phyloP scores from a whole-genome alignment of 2,888 invertebrate species.

The Anarsia innoxiella region DNA sequence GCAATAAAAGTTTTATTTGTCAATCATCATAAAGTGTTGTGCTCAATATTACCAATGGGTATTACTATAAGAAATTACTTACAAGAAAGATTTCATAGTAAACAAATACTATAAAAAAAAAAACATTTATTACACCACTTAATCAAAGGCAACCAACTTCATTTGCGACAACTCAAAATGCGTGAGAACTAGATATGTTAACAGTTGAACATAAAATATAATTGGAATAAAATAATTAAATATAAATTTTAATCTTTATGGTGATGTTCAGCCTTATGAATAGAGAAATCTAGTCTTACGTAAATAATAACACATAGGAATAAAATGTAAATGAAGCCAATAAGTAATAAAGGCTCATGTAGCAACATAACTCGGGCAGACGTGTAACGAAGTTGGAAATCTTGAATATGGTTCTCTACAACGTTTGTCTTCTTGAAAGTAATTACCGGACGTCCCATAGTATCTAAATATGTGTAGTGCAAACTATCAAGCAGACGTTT shows the following conservation, averaged over 20 bases:
- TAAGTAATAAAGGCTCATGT: conserved; percentile 94
- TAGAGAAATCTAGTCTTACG: conserved; percentile 96
- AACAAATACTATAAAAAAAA: too few relatives aligned
- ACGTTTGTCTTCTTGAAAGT: conserved; percentile 87
- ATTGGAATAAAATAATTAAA: conserved; percentile 23
- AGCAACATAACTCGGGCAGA: conserved; percentile 91
- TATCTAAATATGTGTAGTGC: conserved; percentile 96
- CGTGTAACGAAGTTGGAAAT: conserved; percentile 91
- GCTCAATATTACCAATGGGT: background rate
- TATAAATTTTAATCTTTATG: conserved; percentile 65
- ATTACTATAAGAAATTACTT: conserved; percentile 11
- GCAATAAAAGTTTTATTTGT: background rate
- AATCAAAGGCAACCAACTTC: conserved; percentile 21
- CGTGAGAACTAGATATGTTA: conserved; percentile 26
- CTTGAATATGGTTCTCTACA: conserved; percentile 97
- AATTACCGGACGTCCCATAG: conserved; percentile 93
- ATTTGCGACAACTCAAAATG: conserved; percentile 42
- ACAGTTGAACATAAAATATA: conserved; percentile 22
- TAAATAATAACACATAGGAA: conserved; percentile 95
- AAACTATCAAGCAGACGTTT: conserved; percentile 82
- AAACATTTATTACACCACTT: conserved; percentile 41
- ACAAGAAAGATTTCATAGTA: too few relatives aligned
- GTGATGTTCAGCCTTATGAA: conserved; percentile 80
- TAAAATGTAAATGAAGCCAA: conserved; percentile 89
- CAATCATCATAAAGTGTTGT: too few relatives aligned